A percentile compares a stretch with the other conserved stretches of the same genome.
Evolutionary conservation across 2,797 vertebrate species (phyloP).

Genomic region (Pangasius mekongensis): DNA sequence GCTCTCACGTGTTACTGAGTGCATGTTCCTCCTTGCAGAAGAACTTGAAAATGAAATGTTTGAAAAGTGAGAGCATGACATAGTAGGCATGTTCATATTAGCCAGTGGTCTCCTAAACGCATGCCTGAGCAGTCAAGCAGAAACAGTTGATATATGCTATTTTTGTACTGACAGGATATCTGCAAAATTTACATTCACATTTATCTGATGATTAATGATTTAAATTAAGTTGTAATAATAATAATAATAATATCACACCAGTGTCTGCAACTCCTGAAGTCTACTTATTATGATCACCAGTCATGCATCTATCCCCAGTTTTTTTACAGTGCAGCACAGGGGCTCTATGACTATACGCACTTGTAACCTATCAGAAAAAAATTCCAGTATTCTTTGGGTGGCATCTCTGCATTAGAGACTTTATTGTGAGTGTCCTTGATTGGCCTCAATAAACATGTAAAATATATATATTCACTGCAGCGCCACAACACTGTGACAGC

Average conservation of each 20-base stretch:
- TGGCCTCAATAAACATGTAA: too few species aligned
- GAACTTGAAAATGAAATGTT: too few species aligned
- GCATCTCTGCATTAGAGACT: not conserved
- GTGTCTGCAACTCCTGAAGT: too few species aligned
- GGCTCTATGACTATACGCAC: too few species aligned
- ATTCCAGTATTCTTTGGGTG: not conserved
- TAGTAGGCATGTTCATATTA: not conserved
- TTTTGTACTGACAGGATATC: not conserved
- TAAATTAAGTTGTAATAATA: not conserved
- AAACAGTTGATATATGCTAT: not conserved
- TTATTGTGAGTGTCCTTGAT: not conserved
- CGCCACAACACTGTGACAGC: too few species aligned
- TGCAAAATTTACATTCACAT: not conserved
- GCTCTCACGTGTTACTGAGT: not conserved
- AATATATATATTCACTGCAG: too few species aligned
- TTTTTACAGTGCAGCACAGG: too few species aligned
- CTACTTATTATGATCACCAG: too few species aligned
- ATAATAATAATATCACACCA: too few species aligned
- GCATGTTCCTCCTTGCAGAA: not conserved
- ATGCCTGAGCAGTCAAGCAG: not conserved
- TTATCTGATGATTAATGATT: not conserved
- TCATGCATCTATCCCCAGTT: too few species aligned
- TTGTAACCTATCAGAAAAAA: too few species aligned
- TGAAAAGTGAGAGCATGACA: too few species aligned
- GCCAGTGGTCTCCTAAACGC: not conserved